These are phyloP conservation scores for Cnemophilus loriae DNA, from an alignment of 2,113 vertebrate species.

Conservation along the genomic window DNA sequence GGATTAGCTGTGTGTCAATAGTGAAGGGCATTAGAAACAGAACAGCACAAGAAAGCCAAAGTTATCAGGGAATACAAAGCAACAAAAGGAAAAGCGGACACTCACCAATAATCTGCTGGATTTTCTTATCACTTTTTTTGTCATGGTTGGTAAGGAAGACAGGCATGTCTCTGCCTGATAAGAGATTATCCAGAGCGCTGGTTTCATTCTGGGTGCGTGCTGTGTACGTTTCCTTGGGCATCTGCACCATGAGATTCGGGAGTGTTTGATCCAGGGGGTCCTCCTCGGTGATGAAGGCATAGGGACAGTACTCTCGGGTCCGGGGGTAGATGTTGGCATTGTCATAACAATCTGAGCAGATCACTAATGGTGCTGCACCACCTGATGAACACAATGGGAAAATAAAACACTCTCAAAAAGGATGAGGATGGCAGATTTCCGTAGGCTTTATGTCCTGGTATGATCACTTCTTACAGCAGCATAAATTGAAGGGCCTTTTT, in stretches of 20 bases:
- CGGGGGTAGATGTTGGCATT: slow-evolving; percentile 93
- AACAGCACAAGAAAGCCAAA: background rate
- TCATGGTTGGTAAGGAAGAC: slow-evolving; percentile 74
- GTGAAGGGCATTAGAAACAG: no score
- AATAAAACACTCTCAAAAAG: background rate
- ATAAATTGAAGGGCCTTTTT: background rate
- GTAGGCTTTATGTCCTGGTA: background rate
- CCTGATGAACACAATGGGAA: slow-evolving; percentile 4
- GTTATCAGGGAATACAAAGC: background rate
- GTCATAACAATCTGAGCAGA: slow-evolving; percentile 97
- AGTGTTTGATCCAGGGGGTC: slow-evolving; percentile 80
- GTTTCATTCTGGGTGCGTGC: slow-evolving; percentile 62
- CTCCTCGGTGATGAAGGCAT: slow-evolving; percentile 85
- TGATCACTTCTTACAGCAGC: background rate
- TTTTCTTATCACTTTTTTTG: slow-evolving; percentile 70
- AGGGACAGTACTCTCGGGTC: slow-evolving; percentile 89
- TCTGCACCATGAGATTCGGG: slow-evolving; percentile 70
- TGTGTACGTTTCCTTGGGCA: slow-evolving; percentile 69
- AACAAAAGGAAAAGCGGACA: background rate
- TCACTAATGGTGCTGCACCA: slow-evolving; percentile 77
- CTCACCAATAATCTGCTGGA: slow-evolving; percentile 76
- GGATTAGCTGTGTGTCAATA: background rate
- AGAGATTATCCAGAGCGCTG: slow-evolving; percentile 67
- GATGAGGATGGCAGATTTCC: background rate
- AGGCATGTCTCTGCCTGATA: slow-evolving; percentile 71